Evolutionary conservation across 2,113 vertebrate genomes (phyloP).

Genomic region (Thamnophis sirtalis): DNA sequence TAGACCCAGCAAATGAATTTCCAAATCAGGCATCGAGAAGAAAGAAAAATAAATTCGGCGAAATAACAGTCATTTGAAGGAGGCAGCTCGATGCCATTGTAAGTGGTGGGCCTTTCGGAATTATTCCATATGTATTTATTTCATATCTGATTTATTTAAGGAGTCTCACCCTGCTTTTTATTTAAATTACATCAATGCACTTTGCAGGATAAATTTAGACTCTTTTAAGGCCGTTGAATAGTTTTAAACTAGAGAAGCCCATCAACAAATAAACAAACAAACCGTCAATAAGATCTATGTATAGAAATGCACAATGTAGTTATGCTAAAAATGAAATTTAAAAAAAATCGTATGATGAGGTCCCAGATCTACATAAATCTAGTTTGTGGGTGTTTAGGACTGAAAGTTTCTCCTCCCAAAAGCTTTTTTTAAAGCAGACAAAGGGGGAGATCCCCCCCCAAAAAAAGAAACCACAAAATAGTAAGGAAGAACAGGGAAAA

Average conservation of each 20-base stretch:
- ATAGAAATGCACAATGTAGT: background rate
- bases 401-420: background rate
- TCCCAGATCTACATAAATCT: background rate
- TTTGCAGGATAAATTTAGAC: background rate
- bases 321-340: background rate
- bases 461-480: no score
- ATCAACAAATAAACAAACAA: background rate
- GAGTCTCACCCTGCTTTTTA: background rate
- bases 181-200: background rate
- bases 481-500: no score
- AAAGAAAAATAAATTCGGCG: background rate
- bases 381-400: background rate
- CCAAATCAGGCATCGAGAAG: background rate
- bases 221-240: background rate
- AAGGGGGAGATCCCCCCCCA: no score
- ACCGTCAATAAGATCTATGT: background rate
- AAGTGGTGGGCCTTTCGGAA: background rate
- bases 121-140: background rate
- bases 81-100: background rate
- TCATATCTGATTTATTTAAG: background rate
- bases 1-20: background rate
- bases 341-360: background rate
- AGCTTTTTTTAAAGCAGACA: background rate
- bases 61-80: background rate
- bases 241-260: background rate